A percentile compares a stretch with the other conserved stretches of the same genome.
These are phyloP conservation scores for Coleophora deauratella DNA, from an alignment of 2,888 invertebrate genomes.

Conservation along the genomic window DNA sequence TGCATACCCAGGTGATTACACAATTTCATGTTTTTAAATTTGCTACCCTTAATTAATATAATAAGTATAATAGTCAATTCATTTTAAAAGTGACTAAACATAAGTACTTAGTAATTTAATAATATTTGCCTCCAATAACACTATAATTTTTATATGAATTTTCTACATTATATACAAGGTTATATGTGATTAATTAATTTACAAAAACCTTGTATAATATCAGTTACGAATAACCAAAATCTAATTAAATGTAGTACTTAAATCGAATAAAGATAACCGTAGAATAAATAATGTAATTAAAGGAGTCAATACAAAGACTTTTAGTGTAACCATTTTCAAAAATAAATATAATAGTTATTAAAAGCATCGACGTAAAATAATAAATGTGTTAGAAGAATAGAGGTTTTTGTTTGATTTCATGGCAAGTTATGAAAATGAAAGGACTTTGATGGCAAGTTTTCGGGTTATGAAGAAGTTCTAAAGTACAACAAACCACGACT, in stretches of 20 bases:
- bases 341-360: conserved; percentile 49
- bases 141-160: too few relatives aligned
- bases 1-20: too few relatives aligned
- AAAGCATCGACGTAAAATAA: conserved; percentile 39
- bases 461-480: too few relatives aligned
- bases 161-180: too few relatives aligned
- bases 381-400: conserved; percentile 49
- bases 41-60: too few relatives aligned
- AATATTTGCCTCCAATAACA: not conserved
- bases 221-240: conserved; percentile 4
- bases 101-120: not conserved
- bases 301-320: conserved; percentile 28
- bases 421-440: conserved; percentile 1
- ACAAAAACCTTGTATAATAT: not conserved
- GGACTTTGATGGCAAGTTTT: too few relatives aligned
- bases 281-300: conserved; percentile 8
- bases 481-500: too few relatives aligned
- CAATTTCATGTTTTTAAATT: too few relatives aligned
- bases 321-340: conserved; percentile 42
- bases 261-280: conserved; percentile 1
- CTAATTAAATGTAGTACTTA: conserved; percentile 3
- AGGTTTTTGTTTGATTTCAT: conserved; percentile 6
- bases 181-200: too few relatives aligned
- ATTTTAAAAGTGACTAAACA: conserved; percentile 13
- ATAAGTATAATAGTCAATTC: too few relatives aligned